Evolutionary conservation across 1,140 invertebrate species (phyloP).

Genomic region (Vanessa atalanta): DNA sequence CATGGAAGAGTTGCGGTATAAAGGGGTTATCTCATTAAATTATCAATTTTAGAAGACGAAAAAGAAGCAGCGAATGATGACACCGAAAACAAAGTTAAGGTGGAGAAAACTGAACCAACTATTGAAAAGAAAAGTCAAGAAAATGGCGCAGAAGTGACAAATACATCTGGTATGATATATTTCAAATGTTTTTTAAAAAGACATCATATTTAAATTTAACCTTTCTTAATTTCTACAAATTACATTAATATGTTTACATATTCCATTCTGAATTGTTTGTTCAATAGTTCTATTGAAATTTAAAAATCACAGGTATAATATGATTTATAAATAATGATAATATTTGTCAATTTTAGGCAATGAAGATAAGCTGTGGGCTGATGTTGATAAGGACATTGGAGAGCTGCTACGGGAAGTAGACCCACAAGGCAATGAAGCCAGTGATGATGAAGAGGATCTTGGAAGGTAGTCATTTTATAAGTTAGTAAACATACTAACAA

Average conservation of each 20-base stretch:
- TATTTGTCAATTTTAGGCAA: slow-evolving; percentile 59
- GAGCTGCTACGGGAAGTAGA: slow-evolving; percentile 85
- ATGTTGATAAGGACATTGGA: slow-evolving; percentile 88
- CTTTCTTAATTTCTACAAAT: no score
- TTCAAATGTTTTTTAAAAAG: no score
- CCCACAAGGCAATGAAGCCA: slow-evolving; percentile 83
- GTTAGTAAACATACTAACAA: slow-evolving; percentile 12
- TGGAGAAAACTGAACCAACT: slow-evolving; percentile 52
- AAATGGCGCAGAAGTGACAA: slow-evolving; percentile 61
- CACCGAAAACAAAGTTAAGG: slow-evolving; percentile 50
- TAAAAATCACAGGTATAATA: no score
- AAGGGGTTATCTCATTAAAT: no score
- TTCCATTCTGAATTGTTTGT: no score
- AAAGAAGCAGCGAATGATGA: slow-evolving; percentile 53
- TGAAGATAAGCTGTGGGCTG: slow-evolving; percentile 87
- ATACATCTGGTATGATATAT: slow-evolving; percentile 51
- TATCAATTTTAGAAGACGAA: slow-evolving; percentile 55
- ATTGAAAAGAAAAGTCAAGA: slow-evolving; percentile 62
- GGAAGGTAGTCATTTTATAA: slow-evolving; percentile 60
- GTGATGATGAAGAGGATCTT: slow-evolving; percentile 87
- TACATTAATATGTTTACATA: no score
- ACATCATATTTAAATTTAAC: no score
- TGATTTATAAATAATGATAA: no score
- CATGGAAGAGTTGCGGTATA: no score
- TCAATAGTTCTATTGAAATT: no score